These are phyloP conservation scores for Dipus sagitta DNA, from an alignment of 2,797 vertebrate genomes.

Conservation along the genomic window DNA sequence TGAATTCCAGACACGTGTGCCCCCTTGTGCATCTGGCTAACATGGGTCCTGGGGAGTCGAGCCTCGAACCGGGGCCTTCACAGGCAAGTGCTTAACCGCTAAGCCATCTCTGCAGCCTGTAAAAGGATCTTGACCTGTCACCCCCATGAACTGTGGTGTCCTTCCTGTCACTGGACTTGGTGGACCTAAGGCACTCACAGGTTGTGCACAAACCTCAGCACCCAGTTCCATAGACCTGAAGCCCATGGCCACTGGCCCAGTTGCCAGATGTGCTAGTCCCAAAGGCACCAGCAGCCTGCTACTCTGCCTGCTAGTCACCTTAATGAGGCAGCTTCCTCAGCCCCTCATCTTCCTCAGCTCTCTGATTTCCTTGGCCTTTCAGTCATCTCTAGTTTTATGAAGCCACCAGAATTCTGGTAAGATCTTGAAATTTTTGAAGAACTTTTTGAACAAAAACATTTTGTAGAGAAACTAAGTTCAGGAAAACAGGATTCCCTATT, in stretches of 20 bases:
- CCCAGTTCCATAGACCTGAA: background rate
- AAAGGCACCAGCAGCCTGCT: too few relatives aligned
- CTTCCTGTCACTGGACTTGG: background rate
- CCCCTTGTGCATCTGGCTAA: too few relatives aligned
- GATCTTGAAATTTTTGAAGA: constrained; percentile 1
- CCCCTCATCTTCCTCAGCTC: too few relatives aligned
- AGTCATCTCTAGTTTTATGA: background rate
- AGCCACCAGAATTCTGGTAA: background rate
- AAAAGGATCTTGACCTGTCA: background rate
- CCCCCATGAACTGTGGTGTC: background rate
- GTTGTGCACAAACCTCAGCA: background rate
- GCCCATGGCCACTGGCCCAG: background rate
- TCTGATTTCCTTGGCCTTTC: background rate
- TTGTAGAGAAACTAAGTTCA: background rate
- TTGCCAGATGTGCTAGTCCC: rapidly evolving
- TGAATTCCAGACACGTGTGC: too few relatives aligned
- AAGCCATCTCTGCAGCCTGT: too few relatives aligned
- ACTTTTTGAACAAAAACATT: background rate
- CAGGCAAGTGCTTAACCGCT: too few relatives aligned
- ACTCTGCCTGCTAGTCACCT: background rate
- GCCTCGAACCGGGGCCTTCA: too few relatives aligned
- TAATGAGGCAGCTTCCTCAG: background rate
- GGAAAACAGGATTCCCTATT: constrained; percentile 17
- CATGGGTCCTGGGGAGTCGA: too few relatives aligned
- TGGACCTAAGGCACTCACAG: background rate